Evolutionary conservation across 2,797 vertebrate genomes (phyloP), one percentile per base, ranked within the genome.

Genomic region (Menidia menidia): DNA sequence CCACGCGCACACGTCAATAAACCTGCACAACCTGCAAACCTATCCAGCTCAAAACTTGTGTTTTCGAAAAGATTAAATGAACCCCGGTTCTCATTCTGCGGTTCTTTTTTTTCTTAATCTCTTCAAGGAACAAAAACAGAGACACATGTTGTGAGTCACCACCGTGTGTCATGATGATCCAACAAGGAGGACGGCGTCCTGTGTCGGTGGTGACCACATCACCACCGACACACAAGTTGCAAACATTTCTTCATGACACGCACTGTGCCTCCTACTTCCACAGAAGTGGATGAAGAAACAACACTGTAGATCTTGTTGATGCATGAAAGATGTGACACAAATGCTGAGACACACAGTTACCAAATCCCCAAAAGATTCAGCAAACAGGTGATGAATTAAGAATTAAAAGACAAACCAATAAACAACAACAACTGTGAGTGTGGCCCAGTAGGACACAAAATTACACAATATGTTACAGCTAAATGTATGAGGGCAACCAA

Each of bases 71-170:
- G 54, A 65, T 30, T 25, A 33, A 76, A 41, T 74, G 65, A 74
- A 33, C 66, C 66, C 80, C 77, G 72, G 56, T 68, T 42, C 57
- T 71, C 68, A 63, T 79, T 77, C 77, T 87, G 75, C 75, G 59
- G 58, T 64, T 75, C 68, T 66, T 55, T 55, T 44, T 68, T 54
- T 71, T 75, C 69, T 62, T 25, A 25, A 25, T 25, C 25, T 81
- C 73, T 82, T 70, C n/a, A 75, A 80, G 39, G 69, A 82, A 83
- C 72, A 85, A 85, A 89, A 91, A 91, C 88, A 88, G 74, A 76
- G 80, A 87, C 91, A 86, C 87, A 80, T 86, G 86, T 75, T 65
- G 80, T 92, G 87, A 92, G 77, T 92, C 89, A 91, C 58, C 6
- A 15, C 64, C 10, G 61, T 81, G 81, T 87, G 87, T 87, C 78